phyloP scores from a whole-genome alignment of 1,140 invertebrate genomes.

The Amyelois transitella region DNA sequence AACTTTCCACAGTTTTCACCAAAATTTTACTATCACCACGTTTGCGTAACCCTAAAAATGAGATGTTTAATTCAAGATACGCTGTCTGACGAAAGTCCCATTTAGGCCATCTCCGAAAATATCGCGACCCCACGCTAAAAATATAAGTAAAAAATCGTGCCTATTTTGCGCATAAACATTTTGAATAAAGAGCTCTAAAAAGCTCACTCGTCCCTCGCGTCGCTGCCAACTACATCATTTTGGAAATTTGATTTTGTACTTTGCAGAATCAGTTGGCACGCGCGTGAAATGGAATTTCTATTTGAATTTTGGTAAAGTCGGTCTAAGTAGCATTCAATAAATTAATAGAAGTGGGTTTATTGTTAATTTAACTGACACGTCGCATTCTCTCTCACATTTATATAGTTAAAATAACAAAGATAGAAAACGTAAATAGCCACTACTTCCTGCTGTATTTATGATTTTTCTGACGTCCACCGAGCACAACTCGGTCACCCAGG shows the following conservation, averaged over 20 bases:
- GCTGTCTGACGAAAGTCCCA: not conserved
- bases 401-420: no score
- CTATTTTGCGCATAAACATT: not conserved
- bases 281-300: not conserved
- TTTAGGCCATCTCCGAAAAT: not conserved
- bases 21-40: not conserved
- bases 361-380: no score
- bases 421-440: no score
- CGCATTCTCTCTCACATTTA: no score
- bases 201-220: no score
- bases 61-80: conserved; percentile 1
- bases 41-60: not conserved
- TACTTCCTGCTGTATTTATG: no score
- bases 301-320: not conserved
- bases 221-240: not conserved
- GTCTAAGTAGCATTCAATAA: no score
- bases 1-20: no score
- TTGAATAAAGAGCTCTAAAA: no score
- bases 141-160: not conserved
- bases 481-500: no score
- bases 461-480: no score
- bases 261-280: not conserved
- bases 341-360: no score
- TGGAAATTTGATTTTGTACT: not conserved
- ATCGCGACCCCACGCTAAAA: not conserved